Percentiles rank a stretch among this genome's conserved stretches.
These are phyloP conservation scores for Sturnira hondurensis DNA, from an alignment of 2,113 vertebrate genomes.

Conservation along the genomic window DNA sequence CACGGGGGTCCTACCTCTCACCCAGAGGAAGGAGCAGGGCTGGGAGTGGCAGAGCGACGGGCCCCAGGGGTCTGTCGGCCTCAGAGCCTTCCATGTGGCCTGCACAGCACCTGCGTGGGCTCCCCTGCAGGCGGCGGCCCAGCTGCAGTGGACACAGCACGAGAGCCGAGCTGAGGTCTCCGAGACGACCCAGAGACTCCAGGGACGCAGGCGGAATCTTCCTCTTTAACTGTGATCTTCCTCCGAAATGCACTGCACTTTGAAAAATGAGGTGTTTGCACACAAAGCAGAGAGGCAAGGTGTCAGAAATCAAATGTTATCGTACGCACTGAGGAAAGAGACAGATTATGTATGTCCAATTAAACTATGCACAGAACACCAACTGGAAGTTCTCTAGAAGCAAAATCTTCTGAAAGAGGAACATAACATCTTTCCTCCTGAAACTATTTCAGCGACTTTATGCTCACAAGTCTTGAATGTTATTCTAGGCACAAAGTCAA, in stretches of 20 bases:
- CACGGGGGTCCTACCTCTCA: rapidly evolving
- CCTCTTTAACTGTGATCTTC: not conserved
- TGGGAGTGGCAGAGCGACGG: not conserved
- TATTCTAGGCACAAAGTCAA: constrained; percentile 53
- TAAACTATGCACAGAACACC: not conserved
- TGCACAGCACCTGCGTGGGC: not conserved
- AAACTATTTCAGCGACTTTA: constrained; percentile 27
- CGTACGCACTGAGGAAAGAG: not conserved
- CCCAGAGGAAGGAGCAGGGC: not conserved
- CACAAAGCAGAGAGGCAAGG: not conserved
- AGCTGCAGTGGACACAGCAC: not conserved
- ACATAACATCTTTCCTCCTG: not conserved
- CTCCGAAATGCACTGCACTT: not conserved
- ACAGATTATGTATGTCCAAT: no score
- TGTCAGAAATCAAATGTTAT: not conserved
- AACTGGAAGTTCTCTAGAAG: not conserved
- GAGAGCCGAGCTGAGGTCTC: not conserved
- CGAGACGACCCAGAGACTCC: not conserved
- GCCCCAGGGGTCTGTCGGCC: no score
- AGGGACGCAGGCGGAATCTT: not conserved
- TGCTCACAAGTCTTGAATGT: constrained; percentile 24
- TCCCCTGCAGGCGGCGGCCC: not conserved
- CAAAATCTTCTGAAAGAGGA: not conserved
- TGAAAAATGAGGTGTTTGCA: not conserved
- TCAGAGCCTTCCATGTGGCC: rapidly evolving